These are phyloP conservation scores for Pseudoips prasinana DNA, from an alignment of 2,888 invertebrate genomes.

Conservation along the genomic window DNA sequence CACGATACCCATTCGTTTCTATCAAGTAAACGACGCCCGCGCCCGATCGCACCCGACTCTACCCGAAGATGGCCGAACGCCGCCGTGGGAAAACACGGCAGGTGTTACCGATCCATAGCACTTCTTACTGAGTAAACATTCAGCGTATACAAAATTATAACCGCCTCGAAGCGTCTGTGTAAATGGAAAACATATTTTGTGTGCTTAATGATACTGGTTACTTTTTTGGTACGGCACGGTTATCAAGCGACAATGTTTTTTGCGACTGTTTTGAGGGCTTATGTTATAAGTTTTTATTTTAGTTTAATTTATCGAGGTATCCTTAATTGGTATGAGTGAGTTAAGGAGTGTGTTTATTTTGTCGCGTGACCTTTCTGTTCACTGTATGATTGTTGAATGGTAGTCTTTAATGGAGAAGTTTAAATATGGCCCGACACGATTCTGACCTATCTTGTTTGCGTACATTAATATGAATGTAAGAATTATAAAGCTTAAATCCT, in stretches of 20 bases:
- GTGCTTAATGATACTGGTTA: slow-evolving; percentile 79
- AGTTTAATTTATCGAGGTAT: slow-evolving; percentile 62
- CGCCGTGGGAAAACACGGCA: slow-evolving; percentile 78
- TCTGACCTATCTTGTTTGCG: slow-evolving; percentile 19
- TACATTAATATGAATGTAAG: slow-evolving; percentile 7
- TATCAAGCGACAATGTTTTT: slow-evolving; percentile 68
- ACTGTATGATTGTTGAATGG: slow-evolving; percentile 34
- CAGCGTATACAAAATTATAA: slow-evolving; percentile 80
- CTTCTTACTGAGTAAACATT: slow-evolving; percentile 81
- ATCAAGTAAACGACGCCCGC: slow-evolving; percentile 49
- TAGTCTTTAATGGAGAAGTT: slow-evolving; percentile 27
- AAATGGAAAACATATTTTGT: slow-evolving; percentile 82
- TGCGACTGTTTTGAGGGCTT: slow-evolving; percentile 58
- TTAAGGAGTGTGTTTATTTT: slow-evolving; percentile 53
- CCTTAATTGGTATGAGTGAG: slow-evolving; percentile 68
- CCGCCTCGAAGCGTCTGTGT: slow-evolving; percentile 76
- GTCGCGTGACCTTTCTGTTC: slow-evolving; percentile 53
- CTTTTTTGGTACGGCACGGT: slow-evolving; percentile 72
- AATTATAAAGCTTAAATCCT: slow-evolving; percentile 2
- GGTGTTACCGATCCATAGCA: slow-evolving; percentile 78
- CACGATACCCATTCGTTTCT: slow-evolving; percentile 36
- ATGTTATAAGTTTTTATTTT: slow-evolving; percentile 57
- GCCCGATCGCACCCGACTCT: slow-evolving; percentile 49
- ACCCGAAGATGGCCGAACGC: slow-evolving; percentile 65
- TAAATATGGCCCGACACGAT: slow-evolving; percentile 29